Percentiles rank a stretch among this genome's conserved stretches.
Evolutionary conservation across 2,797 vertebrate species (phyloP).

Genomic region (Semotilus atromaculatus): DNA sequence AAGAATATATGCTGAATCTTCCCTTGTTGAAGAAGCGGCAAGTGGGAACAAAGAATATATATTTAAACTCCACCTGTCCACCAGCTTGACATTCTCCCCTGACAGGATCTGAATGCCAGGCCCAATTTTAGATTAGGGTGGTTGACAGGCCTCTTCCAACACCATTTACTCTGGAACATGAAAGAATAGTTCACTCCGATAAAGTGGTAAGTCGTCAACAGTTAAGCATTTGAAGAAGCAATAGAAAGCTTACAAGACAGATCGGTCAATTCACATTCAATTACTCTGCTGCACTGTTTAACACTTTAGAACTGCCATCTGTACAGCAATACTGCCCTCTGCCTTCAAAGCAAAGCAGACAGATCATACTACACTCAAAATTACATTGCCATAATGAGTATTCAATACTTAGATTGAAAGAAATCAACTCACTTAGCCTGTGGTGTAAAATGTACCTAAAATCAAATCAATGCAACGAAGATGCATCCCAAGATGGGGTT

Average conservation of each 20-base stretch:
- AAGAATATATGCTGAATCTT: background rate
- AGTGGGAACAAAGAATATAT: conserved; percentile 65
- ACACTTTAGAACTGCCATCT: background rate
- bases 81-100: conserved; percentile 54
- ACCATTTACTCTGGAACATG: conserved; percentile 6
- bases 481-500: too few relatives aligned
- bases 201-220: background rate
- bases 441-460: background rate
- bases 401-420: background rate
- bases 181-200: background rate
- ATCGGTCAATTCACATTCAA: background rate
- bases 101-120: conserved; percentile 60
- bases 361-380: background rate
- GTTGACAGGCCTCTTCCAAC: background rate
- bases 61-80: conserved; percentile 73
- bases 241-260: background rate
- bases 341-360: conserved; percentile 13
- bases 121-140: conserved; percentile 65
- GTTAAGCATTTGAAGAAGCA: background rate
- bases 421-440: background rate
- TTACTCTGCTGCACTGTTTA: background rate
- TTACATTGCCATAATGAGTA: background rate
- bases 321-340: conserved; percentile 63
- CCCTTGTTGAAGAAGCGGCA: conserved; percentile 38
- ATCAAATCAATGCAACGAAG: background rate